A percentile compares a stretch with the other conserved stretches of the same genome.
These are phyloP conservation scores for Oscheius myriophilus DNA, from an alignment of 2,888 invertebrate genomes.

Conservation along the genomic window DNA sequence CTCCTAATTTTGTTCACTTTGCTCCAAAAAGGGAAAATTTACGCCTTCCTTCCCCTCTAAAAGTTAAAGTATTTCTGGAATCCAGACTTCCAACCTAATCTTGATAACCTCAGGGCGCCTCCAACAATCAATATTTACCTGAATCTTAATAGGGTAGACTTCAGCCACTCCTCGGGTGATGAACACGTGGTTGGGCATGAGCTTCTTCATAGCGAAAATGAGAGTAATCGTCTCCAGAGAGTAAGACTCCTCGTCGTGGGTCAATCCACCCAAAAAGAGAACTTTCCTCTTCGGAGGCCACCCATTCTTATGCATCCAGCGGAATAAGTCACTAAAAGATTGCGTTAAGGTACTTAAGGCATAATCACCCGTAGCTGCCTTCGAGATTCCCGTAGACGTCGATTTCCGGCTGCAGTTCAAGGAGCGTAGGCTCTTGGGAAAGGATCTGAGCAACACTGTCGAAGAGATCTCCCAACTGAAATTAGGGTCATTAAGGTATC, in stretches of 20 bases:
- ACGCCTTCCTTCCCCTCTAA: no score
- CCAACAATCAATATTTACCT: no score
- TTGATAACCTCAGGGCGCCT: no score
- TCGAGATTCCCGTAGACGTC: constrained; percentile 14
- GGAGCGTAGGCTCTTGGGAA: constrained; percentile 6
- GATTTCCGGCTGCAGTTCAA: not conserved
- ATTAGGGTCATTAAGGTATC: no score
- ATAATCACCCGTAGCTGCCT: constrained; percentile 13
- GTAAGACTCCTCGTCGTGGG: not conserved
- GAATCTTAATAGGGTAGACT: constrained; percentile 5
- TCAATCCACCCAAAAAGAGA: constrained; percentile 22
- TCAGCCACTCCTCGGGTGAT: constrained; percentile 14
- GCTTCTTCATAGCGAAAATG: constrained; percentile 12
- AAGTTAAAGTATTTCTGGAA: no score
- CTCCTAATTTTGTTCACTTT: no score
- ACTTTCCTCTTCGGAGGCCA: constrained; percentile 22
- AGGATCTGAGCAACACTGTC: constrained; percentile 7
- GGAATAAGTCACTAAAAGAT: constrained; percentile 1
- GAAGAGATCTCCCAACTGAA: constrained; percentile 20
- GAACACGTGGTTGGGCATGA: constrained; percentile 15
- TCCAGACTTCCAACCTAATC: no score
- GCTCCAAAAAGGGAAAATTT: no score
- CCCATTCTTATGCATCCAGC: constrained; percentile 20
- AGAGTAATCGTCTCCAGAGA: constrained; percentile 14
- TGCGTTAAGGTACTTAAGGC: not conserved